Base-by-base conservation (phyloP, 2,113 vertebrate genomes). In the Taurulus bubalis region DNA sequence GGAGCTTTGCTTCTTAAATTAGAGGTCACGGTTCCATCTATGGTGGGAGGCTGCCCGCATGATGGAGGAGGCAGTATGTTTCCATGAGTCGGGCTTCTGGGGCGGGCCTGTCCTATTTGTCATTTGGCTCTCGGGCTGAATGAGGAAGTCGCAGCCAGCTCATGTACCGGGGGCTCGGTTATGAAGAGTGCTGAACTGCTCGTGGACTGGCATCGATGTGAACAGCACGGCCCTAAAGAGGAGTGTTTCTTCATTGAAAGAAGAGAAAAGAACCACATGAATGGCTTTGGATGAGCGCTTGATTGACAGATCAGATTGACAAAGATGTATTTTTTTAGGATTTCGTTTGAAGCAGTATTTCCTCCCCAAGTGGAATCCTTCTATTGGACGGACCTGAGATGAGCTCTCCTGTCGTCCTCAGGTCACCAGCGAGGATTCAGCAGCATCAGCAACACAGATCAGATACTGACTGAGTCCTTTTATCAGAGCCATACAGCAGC, bases 11-110 rank as follows among this genome's bases (percentile, higher is more conserved):
- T 79, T 86, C 71, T 62, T 84, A 82, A 84, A 82, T 84, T 76
- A 82, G 78, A 82, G 84, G 77, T 89, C 84, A 86, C 3, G 1
- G 71, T 59, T 49, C 47, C 68, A 68, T 78, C 71, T 55, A 45
- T 40, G 72, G 84, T 65, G 67, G 58, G 71, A 40, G 60, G 60
- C 69, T 78, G 81, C 55, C 74, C 66, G 56, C 78, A 82, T 86
- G 87, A 89, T 89, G 71, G 65, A 86, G 70, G 74, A 82, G 78
- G 81, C 75, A 84, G 86, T 75, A 84, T 84, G 84, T 59, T 75
- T 86, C 71, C 51, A 67, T 34, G 60, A 65, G 64, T 77, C 65
- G 26, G 75, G 70, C 77, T 80, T 75, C 76, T 76, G 69, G 86
- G 79, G 76, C 42, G 70, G 38, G 65, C 8, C 66, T 82, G 83